Evolutionary conservation across 1,140 invertebrate genomes (phyloP).

Genomic region (Diploscapter pachys): DNA sequence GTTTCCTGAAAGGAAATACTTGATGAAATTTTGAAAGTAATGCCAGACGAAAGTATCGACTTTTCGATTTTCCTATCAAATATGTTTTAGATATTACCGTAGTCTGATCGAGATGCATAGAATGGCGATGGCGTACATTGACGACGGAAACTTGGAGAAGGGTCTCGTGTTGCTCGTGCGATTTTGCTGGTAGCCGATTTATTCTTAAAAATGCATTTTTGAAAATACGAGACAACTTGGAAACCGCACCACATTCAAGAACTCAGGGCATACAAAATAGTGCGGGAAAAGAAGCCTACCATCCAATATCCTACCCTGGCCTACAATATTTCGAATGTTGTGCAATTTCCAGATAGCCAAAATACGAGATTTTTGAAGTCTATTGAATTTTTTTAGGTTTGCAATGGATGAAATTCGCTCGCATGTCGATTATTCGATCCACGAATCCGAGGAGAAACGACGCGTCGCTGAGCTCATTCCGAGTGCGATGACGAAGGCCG

Average conservation of each 20-base stretch:
- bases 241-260: not conserved
- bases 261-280: constrained; percentile 3
- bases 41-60: not conserved
- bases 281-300: too few relatives aligned
- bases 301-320: not conserved
- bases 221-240: not conserved
- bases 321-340: not conserved
- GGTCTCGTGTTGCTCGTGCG: constrained; percentile 8
- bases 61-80: not conserved
- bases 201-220: not conserved
- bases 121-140: constrained; percentile 3
- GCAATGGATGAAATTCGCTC: too few relatives aligned
- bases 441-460: too few relatives aligned
- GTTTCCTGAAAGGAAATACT: not conserved
- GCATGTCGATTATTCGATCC: too few relatives aligned
- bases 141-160: constrained; percentile 17
- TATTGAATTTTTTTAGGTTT: too few relatives aligned
- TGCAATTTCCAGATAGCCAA: not conserved
- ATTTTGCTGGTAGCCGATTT: not conserved
- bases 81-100: constrained; percentile 8
- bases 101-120: constrained; percentile 13
- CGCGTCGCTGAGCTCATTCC: too few relatives aligned
- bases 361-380: too few relatives aligned
- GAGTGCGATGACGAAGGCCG: too few relatives aligned
- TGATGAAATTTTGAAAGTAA: not conserved